Evolutionary conservation across 2,888 invertebrate species (phyloP).

Genomic region (Drosophila borealis): DNA sequence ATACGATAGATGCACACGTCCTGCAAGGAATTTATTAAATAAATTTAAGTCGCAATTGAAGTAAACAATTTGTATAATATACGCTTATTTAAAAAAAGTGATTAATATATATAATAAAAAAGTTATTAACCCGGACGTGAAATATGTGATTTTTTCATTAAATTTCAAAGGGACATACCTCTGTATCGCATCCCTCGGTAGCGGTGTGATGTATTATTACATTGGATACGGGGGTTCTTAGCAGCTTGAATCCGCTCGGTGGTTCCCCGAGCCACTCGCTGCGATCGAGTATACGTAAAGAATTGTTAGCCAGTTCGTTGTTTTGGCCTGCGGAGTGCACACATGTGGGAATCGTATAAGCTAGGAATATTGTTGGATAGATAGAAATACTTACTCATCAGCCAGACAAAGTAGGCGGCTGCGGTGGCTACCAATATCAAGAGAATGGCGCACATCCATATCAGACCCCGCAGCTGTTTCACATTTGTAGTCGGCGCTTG

Average conservation of each 20-base stretch:
- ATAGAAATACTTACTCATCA: conserved; percentile 46
- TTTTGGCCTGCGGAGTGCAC: conserved; percentile 16
- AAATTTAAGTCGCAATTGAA: background rate
- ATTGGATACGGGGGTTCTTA: conserved; percentile 52
- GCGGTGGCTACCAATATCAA: conserved; percentile 48
- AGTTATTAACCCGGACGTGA: too few species aligned
- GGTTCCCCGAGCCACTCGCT: conserved; percentile 74
- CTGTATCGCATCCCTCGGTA: conserved; percentile 63
- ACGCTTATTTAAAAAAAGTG: too few species aligned
- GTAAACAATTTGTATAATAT: background rate
- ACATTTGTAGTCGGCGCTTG: conserved; percentile 20
- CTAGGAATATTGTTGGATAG: too few species aligned
- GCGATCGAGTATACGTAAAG: conserved; percentile 67
- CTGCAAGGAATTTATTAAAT: conserved; percentile 16
- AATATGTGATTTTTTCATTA: background rate
- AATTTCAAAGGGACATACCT: conserved; percentile 39
- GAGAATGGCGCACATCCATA: conserved; percentile 50
- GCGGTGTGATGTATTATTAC: conserved; percentile 72
- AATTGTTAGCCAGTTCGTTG: conserved; percentile 19
- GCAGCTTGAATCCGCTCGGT: conserved; percentile 37
- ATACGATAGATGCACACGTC: conserved; percentile 85
- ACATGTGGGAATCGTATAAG: background rate
- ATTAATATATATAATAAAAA: too few species aligned
- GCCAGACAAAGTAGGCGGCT: conserved; percentile 56
- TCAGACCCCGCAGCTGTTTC: conserved; percentile 39